Base-by-base conservation (phyloP, 1,140 invertebrate genomes). In the Cotesia typhae region DNA sequence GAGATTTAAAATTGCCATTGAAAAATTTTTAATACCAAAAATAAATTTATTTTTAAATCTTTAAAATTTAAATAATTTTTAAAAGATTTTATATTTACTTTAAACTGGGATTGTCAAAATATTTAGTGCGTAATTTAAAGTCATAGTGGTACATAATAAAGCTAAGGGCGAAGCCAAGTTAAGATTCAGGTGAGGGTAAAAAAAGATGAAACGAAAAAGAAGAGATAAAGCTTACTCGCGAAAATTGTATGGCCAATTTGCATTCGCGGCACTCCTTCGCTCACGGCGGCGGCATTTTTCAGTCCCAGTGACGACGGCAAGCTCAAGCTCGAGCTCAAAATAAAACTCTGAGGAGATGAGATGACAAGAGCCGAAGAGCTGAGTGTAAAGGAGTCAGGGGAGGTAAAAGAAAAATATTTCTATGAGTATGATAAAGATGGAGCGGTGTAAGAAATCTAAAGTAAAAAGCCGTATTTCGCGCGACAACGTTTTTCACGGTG, bases 211-310 rank as follows among this genome's bases (percentile, higher is more conserved):
- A 28, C 3, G 28, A 47, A 47, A 47, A 47, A 47, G 41, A 47
- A 28, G 28, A 28, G 28, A 28, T 28, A 28, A 28, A 71, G 9
- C 53, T 35, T 38, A 35, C 37, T 47, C n/a, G 63, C 36, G 63
- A 64, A 71, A 70, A 73, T 75, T 55, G 68, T 64, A 67, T 52
- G 64, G 57, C 66, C 74, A 73, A 75, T 75, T 75, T 75, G 64
- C 74, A 75, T 75, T 73, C 51, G 55, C 70, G 64, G 20, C 63
- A 68, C 47, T 68, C 12, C 20, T 61, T 20, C 17, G 35, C 66
- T 68, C 36, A 35, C 66, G 14, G 55, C 66, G 37, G 60, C 35
- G 53, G 55, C 35, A 28, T 35, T 61, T 57, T 14, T 57, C 53
- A 57, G 41, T 47, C 41, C 6, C 41, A 47, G 41, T 47, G 41